These are phyloP conservation scores for Bombus sibiricus DNA, from an alignment of 1,140 invertebrate genomes.

Conservation along the genomic window DNA sequence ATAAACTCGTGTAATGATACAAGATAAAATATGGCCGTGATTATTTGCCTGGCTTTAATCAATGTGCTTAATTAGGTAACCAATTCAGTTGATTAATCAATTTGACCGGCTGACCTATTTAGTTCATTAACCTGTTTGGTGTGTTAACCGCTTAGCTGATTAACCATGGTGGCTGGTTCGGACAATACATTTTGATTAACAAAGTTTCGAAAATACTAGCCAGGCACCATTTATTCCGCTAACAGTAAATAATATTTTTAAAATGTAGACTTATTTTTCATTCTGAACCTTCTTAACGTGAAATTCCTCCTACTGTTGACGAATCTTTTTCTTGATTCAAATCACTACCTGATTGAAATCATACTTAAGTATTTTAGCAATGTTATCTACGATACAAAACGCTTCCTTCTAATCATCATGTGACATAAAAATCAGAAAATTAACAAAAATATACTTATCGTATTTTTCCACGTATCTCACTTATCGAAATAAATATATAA, in stretches of 20 bases:
- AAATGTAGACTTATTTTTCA: not conserved
- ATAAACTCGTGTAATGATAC: not conserved
- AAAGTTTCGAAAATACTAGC: not conserved
- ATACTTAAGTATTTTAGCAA: not conserved
- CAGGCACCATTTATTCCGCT: not conserved
- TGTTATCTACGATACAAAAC: too few species aligned
- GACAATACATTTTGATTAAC: conserved; percentile 1
- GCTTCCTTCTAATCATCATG: not conserved
- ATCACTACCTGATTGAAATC: not conserved
- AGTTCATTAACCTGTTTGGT: conserved; percentile 44
- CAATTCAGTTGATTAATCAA: conserved; percentile 46
- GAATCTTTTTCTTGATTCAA: not conserved
- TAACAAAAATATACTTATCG: not conserved
- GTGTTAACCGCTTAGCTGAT: conserved; percentile 28
- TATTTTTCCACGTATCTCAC: not conserved
- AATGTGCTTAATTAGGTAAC: conserved; percentile 42
- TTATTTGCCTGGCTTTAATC: conserved; percentile 27
- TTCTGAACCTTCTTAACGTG: not conserved
- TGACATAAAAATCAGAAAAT: not conserved
- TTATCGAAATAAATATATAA: not conserved
- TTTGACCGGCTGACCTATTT: conserved; percentile 38
- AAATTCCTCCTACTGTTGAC: not conserved
- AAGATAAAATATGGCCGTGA: not conserved
- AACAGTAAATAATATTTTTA: too few species aligned
- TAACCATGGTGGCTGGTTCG: not conserved